Percentiles rank a stretch among this genome's conserved stretches.
These are phyloP conservation scores for Microhierax caerulescens DNA, from an alignment of 2,797 vertebrate species.

Conservation along the genomic window DNA sequence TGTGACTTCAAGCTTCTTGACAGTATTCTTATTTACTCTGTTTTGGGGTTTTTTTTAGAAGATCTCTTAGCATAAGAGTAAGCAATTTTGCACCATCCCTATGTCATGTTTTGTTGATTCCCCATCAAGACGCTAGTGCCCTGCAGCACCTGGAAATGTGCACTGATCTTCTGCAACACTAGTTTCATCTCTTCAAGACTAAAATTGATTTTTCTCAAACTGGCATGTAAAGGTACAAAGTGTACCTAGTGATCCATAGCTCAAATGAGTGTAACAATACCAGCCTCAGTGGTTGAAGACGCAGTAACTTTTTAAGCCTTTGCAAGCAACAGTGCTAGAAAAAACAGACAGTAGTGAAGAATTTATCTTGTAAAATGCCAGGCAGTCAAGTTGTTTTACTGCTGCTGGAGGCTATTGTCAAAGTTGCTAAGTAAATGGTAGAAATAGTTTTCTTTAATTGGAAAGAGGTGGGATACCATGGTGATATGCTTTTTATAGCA, in stretches of 20 bases:
- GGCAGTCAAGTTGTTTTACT: slow-evolving; percentile 55
- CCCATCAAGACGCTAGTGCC: slow-evolving; percentile 32
- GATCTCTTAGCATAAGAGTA: not conserved
- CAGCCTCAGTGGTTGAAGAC: not conserved
- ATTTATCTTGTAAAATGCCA: slow-evolving; percentile 65
- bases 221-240: slow-evolving; percentile 54
- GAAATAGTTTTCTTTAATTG: slow-evolving; percentile 62
- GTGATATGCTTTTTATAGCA: slow-evolving; percentile 56
- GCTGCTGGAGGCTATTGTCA: slow-evolving; percentile 67
- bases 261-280: not conserved
- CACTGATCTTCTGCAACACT: slow-evolving; percentile 65
- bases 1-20: not conserved
- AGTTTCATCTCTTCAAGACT: slow-evolving; percentile 32
- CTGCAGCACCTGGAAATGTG: slow-evolving; percentile 55
- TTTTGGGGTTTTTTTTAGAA: not conserved
- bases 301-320: slow-evolving; percentile 33
- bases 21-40: not conserved
- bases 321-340: slow-evolving; percentile 32
- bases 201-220: slow-evolving; percentile 64
- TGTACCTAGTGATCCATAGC: slow-evolving; percentile 61
- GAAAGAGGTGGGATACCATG: slow-evolving; percentile 48
- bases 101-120: slow-evolving; percentile 33
- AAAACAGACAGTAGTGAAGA: slow-evolving; percentile 19
- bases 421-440: slow-evolving; percentile 64
- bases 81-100: slow-evolving; percentile 9